Evolutionary conservation across 2,113 vertebrate species (phyloP).

Genomic region (Macquaria ambigua): DNA sequence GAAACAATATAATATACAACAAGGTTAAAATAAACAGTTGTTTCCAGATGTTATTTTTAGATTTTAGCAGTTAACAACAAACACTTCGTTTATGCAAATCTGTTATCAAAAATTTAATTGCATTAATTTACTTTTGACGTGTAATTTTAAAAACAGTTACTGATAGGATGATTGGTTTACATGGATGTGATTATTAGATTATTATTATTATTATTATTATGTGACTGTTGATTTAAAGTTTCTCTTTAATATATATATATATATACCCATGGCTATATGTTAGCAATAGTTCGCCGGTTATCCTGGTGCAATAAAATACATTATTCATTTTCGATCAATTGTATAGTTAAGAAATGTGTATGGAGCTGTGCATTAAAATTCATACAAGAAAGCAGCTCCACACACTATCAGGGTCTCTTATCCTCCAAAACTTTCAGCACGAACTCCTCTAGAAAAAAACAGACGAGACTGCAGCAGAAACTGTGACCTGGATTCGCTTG

Average conservation of each 20-base stretch:
- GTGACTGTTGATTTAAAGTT: background rate
- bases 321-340: background rate
- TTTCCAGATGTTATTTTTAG: background rate
- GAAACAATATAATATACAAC: background rate
- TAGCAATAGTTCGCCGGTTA: background rate
- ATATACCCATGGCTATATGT: background rate
- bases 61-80: background rate
- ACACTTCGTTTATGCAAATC: background rate
- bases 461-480: background rate
- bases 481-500: background rate
- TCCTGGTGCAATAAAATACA: background rate
- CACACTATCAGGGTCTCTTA: background rate
- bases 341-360: background rate
- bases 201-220: background rate
- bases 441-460: background rate
- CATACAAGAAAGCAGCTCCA: background rate
- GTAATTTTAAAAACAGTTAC: background rate
- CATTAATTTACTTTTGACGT: background rate
- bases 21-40: background rate
- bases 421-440: background rate
- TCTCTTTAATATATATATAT: background rate
- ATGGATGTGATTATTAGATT: background rate
- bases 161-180: background rate
- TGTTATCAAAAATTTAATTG: background rate
- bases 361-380: background rate